Evolutionary conservation across 1,140 invertebrate species (phyloP).

Genomic region (Antheraea mylitta): DNA sequence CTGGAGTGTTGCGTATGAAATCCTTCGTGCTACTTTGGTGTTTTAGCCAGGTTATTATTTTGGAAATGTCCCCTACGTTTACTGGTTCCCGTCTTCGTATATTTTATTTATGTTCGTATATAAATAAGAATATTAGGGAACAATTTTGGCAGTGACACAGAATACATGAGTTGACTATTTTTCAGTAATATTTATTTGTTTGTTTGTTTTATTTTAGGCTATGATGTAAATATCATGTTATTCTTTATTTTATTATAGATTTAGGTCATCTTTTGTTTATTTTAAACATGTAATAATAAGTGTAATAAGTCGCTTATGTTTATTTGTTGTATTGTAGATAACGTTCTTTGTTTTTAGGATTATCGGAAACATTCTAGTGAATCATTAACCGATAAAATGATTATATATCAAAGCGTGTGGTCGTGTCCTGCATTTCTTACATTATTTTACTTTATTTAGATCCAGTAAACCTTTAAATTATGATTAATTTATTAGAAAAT

Average conservation of each 20-base stretch:
- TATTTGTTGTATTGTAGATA: neutral
- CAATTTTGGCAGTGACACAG: neutral
- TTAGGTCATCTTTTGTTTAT: neutral
- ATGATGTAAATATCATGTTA: neutral
- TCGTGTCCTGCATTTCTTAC: neutral
- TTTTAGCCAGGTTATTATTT: neutral
- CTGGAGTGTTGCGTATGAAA: neutral
- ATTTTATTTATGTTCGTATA: slow-evolving; percentile 1
- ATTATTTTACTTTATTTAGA: too few species aligned
- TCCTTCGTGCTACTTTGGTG: neutral
- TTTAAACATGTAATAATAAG: too few species aligned
- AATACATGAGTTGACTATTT: neutral
- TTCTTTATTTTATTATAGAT: neutral
- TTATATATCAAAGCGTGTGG: neutral
- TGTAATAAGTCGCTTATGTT: too few species aligned
- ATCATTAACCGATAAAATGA: neutral
- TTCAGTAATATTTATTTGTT: neutral
- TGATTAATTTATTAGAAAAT: too few species aligned
- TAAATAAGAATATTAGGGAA: neutral
- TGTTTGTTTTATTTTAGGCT: neutral
- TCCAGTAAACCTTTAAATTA: too few species aligned
- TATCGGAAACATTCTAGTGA: neutral
- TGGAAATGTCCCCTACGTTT: neutral
- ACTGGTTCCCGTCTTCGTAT: neutral
- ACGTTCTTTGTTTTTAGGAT: neutral